A percentile compares a stretch with the other conserved stretches of the same genome.
Evolutionary conservation across 2,888 invertebrate species (phyloP).

Genomic region (Phanerotoma sp.): DNA sequence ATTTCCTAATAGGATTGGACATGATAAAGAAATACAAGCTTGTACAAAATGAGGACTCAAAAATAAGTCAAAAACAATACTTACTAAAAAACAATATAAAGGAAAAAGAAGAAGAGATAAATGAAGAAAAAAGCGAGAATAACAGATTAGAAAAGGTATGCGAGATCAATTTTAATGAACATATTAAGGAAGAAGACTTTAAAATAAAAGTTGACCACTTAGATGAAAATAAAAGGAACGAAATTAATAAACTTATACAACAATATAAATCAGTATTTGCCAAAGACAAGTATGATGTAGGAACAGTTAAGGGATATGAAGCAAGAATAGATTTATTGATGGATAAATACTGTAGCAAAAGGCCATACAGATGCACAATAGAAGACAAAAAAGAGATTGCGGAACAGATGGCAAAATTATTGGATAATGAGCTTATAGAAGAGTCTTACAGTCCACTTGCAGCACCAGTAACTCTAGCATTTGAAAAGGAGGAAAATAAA

Average conservation of each 20-base stretch:
- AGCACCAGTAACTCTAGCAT: constrained; percentile 29
- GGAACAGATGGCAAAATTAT: constrained; percentile 30
- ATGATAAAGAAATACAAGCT: constrained; percentile 23
- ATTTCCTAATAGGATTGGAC: constrained; percentile 20
- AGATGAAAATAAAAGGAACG: constrained; percentile 21
- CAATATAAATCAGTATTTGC: constrained; percentile 30
- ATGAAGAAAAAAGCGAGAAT: constrained; percentile 14
- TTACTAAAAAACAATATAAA: too few species aligned
- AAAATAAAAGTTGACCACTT: constrained; percentile 25
- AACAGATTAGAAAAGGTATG: too few species aligned
- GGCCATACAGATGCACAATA: constrained; percentile 26
- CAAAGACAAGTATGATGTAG: constrained; percentile 26
- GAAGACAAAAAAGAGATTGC: constrained; percentile 29
- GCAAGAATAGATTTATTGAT: constrained; percentile 28
- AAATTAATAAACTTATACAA: constrained; percentile 24
- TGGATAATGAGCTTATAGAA: constrained; percentile 29
- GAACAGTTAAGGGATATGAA: constrained; percentile 29
- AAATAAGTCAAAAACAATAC: constrained; percentile 26
- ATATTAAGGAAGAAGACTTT: constrained; percentile 12
- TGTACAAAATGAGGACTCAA: constrained; percentile 21
- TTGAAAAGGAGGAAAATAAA: constrained; percentile 32
- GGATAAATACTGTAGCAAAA: constrained; percentile 27
- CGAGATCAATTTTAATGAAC: neutral
- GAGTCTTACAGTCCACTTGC: constrained; percentile 31
- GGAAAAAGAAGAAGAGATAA: too few species aligned